Base-by-base conservation (phyloP, 1,140 invertebrate genomes). In the Pogonognathellus flavescens region DNA sequence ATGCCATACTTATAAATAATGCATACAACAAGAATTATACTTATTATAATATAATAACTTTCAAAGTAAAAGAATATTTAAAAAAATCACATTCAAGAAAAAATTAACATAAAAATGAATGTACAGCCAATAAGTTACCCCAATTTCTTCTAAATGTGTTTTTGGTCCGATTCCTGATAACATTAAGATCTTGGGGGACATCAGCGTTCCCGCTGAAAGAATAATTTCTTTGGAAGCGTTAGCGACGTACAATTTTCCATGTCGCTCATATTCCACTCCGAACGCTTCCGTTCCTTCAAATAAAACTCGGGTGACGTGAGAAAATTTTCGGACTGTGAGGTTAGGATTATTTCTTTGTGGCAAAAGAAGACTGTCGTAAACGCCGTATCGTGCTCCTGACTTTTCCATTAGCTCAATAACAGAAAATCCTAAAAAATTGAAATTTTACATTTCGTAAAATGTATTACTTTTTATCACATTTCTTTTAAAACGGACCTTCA, bases 221-320 rank as follows among this genome's bases (percentile, higher is more conserved):
- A 83, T 83, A 2, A 83, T 57, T 83, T 83, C 82, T 9, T 83
- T 83, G 11, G 57, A 52, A 16, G 82, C 82, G 16, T 22, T 60
- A 0, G 59, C 82, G 14, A 25, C 10, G 20, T 57, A 20, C 0
- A 7, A 31, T n/a, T n/a, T 50, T 13, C 82, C 82, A 49, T 62
- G 59, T 62, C 60, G 57, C 18, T 62, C 57, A n/a, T 62, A 83
- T 18, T 60, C 60, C 0, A 83, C 82, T 49, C 82, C 82, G 1
- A 13, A 20, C 3, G 59, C 82, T 10, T 66, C 49, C 2, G 18
- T 59, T 41, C 41, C 72, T 0, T 83, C 49, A 2, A 81, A 22
- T 4, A 82, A 82, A 31, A 81, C 31, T 62, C 62, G 53, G 20
- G 82, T 83, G 0, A 50, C 82, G 9, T 60, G 59, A 20, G 82